Base-by-base conservation (phyloP, 2,113 vertebrate species). In the Brachirus orientalis region DNA sequence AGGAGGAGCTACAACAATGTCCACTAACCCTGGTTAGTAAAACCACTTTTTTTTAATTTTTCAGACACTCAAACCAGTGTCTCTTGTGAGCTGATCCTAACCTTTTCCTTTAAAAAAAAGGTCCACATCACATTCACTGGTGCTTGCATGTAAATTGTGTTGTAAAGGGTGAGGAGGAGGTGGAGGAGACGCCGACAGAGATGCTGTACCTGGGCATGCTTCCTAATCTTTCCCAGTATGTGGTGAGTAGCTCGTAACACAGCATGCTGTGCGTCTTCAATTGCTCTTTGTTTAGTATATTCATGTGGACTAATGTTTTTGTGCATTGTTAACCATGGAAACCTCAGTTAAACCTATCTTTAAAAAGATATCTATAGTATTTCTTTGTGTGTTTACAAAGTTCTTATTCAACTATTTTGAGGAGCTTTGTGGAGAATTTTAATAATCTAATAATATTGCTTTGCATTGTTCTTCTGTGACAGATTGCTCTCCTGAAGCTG, bases 401-500 rank as follows among this genome's bases (percentile, higher is more conserved):
- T 28, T 5, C 2, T 5, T 28, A 28, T 28, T 28, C 22, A 28
- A 28, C 5, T 28, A 28, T 28, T 28, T 28, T 28, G 22, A 28
- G 2, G 22, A 28, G 28, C 6, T 28, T 28, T 28, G 6, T 28
- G 28, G 28, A 28, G 28, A 28, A 28, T 28, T 28, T 28, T 4
- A 6, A 28, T 3, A 28, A 28, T 28, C 28, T 6, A 28, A 28
- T 28, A 14, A 14, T 43, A 0, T 17, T 5, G 6, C 9, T 35
- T 38, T 8, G 1, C 17, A 11, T 48, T 53, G 3, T 60, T 48
- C 9, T 8, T 22, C 62, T 56, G 63, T 35, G 72, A 77, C 89
- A 99, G 97, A 99, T 99, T 1, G 97, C 96, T 20, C 86, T 98
- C 63, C 88, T 99, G 80, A 99, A 98, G 93, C 95, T 99, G 64